Percentiles rank a stretch among this genome's conserved stretches.
Conservation (phyloP, 2,797 vertebrate genomes). For the Otolemur crassicaudatus region DNA sequence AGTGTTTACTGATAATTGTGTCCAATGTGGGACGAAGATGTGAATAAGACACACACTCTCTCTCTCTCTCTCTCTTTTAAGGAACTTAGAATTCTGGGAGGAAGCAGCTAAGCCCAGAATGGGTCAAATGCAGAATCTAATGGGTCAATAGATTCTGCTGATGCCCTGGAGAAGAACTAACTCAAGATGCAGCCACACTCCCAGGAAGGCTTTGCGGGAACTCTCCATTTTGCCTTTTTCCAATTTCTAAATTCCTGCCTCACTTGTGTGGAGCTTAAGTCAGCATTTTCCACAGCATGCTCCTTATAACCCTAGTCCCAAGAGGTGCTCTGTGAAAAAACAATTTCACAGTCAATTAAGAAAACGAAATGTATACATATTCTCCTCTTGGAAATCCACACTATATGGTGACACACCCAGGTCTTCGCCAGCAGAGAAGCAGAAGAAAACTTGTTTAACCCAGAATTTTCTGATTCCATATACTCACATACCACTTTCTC, state of each 20-base stretch:
- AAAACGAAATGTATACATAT: slow-evolving; percentile 57
- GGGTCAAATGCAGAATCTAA: not conserved
- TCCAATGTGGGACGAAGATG: not conserved
- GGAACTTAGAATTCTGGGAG: not conserved
- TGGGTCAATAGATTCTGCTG: not conserved
- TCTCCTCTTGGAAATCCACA: slow-evolving; percentile 18
- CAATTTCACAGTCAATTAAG: slow-evolving; percentile 71
- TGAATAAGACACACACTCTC: not conserved
- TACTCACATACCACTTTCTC: not conserved
- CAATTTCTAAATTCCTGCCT: slow-evolving; percentile 42
- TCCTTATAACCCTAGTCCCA: slow-evolving; percentile 60
- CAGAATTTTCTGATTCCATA: not conserved
- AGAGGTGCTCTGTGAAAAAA: slow-evolving; percentile 67
- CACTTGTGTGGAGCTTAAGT: slow-evolving; percentile 45
- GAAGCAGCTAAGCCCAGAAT: not conserved
- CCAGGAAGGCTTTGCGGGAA: not conserved
- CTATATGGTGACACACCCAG: not conserved
- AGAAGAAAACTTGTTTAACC: slow-evolving; percentile 21
- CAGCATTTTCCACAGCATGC: slow-evolving; percentile 53
- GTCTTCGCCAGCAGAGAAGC: not conserved
- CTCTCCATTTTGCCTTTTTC: not conserved
- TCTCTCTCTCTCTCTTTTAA: not conserved
- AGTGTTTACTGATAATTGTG: not conserved
- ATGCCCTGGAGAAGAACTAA: not conserved
- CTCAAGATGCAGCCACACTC: not conserved